Evolutionary conservation across 2,797 vertebrate genomes (phyloP).

Genomic region (Okamejei kenojei): DNA sequence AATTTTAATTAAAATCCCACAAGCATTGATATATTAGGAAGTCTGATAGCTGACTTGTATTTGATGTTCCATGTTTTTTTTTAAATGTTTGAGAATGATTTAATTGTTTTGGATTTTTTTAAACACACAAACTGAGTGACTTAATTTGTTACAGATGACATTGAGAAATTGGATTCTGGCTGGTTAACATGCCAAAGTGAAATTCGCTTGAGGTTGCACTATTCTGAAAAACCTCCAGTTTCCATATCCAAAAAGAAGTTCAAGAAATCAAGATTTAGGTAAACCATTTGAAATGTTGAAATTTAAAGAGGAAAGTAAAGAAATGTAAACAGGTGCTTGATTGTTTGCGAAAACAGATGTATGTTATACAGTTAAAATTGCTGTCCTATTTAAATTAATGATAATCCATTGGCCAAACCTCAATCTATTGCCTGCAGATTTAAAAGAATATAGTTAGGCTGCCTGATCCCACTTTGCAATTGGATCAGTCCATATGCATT

Average conservation of each 20-base stretch:
- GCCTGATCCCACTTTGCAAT: no score
- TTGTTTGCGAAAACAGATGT: neutral
- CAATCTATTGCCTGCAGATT: no score
- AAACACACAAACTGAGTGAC: conserved; percentile 42
- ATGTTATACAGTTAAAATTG: no score
- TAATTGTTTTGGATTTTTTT: conserved; percentile 7
- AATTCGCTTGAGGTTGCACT: conserved; percentile 87
- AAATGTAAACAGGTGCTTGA: neutral
- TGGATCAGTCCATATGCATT: neutral
- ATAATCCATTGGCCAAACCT: neutral
- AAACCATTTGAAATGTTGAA: conserved; percentile 39
- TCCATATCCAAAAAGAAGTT: conserved; percentile 93
- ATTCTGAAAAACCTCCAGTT: conserved; percentile 80
- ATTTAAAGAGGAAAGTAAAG: neutral
- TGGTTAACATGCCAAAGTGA: conserved; percentile 97
- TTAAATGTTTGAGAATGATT: conserved; percentile 36
- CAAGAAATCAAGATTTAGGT: conserved; percentile 97
- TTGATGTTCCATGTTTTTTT: neutral
- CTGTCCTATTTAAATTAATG: no score
- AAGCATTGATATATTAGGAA: neutral
- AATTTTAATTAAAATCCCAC: neutral
- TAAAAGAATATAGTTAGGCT: neutral
- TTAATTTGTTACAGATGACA: conserved; percentile 61
- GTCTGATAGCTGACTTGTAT: neutral
- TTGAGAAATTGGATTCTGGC: conserved; percentile 78